Percentiles rank a stretch among this genome's conserved stretches.
These are phyloP conservation scores for Sinosuthora webbiana DNA, from an alignment of 2,113 vertebrate genomes.

Conservation along the genomic window DNA sequence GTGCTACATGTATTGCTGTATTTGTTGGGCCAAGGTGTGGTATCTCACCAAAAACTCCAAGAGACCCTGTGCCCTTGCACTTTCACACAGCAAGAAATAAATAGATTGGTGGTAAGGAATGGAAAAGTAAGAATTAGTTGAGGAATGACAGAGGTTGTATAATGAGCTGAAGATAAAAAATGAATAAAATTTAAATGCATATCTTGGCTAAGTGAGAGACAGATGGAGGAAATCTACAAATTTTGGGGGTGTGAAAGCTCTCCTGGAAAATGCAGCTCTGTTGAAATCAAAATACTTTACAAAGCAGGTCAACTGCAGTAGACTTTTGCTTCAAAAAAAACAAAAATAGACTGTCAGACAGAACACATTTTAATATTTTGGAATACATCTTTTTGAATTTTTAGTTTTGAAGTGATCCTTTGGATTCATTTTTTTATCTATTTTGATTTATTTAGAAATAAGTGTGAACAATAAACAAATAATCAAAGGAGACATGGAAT, in stretches of 20 bases:
- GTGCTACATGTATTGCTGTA: background rate
- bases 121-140: background rate
- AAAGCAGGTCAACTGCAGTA: constrained; percentile 32
- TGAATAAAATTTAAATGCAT: constrained; percentile 19
- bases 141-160: background rate
- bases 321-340: background rate
- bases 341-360: background rate
- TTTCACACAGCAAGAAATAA: background rate
- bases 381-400: background rate
- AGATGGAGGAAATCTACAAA: constrained; percentile 49
- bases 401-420: background rate
- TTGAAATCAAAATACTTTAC: constrained; percentile 50
- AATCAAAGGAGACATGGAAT: background rate
- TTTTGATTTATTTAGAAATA: background rate
- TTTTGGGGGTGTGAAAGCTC: constrained; percentile 35
- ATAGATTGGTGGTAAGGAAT: background rate
- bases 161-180: constrained; percentile 37
- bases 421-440: background rate
- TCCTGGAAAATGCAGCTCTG: constrained; percentile 33
- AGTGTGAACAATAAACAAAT: background rate
- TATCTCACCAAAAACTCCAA: background rate
- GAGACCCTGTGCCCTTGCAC: background rate
- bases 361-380: background rate
- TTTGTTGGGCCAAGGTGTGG: background rate
- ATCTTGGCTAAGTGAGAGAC: constrained; percentile 30